Percentiles rank a stretch among this genome's conserved stretches.
Conservation (phyloP, 2,888 invertebrate species). For the Molorchus minor region DNA sequence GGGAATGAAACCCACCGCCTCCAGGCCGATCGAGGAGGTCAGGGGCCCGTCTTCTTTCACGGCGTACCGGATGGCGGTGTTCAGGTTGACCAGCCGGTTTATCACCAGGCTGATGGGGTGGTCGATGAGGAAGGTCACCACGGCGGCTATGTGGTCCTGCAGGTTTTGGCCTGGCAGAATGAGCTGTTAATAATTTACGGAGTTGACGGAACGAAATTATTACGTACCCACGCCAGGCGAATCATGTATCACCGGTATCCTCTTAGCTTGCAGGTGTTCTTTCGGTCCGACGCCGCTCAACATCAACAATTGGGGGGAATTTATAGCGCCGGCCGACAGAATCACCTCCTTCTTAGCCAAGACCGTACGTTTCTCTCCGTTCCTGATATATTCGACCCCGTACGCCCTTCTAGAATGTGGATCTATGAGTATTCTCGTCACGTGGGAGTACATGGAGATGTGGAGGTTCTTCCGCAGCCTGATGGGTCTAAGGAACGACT, state of each 20-base stretch:
- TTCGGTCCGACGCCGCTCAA: conserved; percentile 85
- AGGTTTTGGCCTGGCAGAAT: conserved; percentile 74
- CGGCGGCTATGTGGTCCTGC: conserved; percentile 91
- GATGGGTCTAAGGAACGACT: conserved; percentile 84
- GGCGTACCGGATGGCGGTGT: conserved; percentile 84
- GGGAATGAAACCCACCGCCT: conserved; percentile 87
- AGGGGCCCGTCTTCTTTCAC: conserved; percentile 87
- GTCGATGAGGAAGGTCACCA: conserved; percentile 82
- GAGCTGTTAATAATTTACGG: neutral
- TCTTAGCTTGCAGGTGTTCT: conserved; percentile 75
- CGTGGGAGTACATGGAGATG: conserved; percentile 81
- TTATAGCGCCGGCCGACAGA: conserved; percentile 88
- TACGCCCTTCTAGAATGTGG: conserved; percentile 76
- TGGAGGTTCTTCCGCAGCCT: conserved; percentile 83
- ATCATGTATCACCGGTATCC: conserved; percentile 73
- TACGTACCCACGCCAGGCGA: conserved; percentile 74
- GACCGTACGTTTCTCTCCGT: conserved; percentile 73
- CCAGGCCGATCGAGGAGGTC: conserved; percentile 84
- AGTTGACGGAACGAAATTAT: neutral
- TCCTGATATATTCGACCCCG: conserved; percentile 79
- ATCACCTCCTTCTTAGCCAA: conserved; percentile 84
- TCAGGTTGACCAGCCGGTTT: conserved; percentile 82
- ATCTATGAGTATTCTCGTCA: conserved; percentile 75
- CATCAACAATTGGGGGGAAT: conserved; percentile 91
- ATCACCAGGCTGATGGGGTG: conserved; percentile 82